These are phyloP conservation scores for Haplochromis vanheusdeni DNA, from an alignment of 2,113 vertebrate species.

Conservation along the genomic window DNA sequence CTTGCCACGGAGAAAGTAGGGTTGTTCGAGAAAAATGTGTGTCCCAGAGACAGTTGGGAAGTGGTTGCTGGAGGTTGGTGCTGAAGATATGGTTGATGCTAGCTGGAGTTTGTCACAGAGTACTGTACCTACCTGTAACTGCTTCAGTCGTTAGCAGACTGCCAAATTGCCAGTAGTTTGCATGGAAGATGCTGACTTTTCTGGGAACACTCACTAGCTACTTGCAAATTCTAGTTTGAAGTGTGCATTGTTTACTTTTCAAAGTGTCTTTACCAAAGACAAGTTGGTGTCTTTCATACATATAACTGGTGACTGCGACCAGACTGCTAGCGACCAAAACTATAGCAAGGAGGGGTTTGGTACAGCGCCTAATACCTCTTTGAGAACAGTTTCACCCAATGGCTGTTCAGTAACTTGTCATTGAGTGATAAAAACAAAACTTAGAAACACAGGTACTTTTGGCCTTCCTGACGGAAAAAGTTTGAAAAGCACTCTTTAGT, in stretches of 20 bases:
- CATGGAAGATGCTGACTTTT: background rate
- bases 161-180: background rate
- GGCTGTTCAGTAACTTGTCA: background rate
- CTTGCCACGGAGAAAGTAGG: background rate
- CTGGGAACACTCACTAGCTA: background rate
- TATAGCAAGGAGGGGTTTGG: background rate
- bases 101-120: background rate
- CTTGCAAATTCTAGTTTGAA: background rate
- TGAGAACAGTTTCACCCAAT: background rate
- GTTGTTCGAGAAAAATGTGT: background rate
- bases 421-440: background rate
- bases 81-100: background rate
- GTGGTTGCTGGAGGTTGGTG: background rate
- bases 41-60: background rate
- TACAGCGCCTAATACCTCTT: background rate
- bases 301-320: background rate
- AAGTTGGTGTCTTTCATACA: background rate
- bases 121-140: background rate
- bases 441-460: background rate
- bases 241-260: background rate
- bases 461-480: background rate
- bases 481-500: background rate
- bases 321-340: background rate
- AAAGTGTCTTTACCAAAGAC: background rate
- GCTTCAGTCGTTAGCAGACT: accelerated